phyloP scores from a whole-genome alignment of 1,140 invertebrate species.

The Drosophila grimshawi region DNA sequence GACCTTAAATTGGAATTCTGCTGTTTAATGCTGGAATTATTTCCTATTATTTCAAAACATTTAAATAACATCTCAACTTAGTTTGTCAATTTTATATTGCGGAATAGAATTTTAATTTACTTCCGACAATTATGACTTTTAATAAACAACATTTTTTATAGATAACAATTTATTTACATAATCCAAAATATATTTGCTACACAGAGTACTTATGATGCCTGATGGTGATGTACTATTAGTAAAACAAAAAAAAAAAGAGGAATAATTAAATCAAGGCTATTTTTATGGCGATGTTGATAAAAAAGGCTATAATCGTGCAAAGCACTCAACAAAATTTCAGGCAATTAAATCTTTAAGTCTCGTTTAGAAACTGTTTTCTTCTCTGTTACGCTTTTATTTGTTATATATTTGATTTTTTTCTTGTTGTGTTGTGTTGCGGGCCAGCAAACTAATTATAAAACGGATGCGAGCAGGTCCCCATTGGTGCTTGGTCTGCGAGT shows the following conservation, averaged over 20 bases:
- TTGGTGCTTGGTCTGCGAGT: conserved; percentile 1
- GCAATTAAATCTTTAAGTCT: conserved; percentile 81
- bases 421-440: conserved; percentile 27
- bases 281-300: not conserved
- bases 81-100: too few species aligned
- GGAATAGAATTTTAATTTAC: too few species aligned
- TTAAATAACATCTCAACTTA: too few species aligned
- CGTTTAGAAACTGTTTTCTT: conserved; percentile 66
- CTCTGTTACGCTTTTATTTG: conserved; percentile 3
- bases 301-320: conserved; percentile 56
- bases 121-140: too few species aligned
- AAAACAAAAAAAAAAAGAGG: not conserved
- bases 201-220: not conserved
- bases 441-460: conserved; percentile 76
- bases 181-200: too few species aligned
- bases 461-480: conserved; percentile 58
- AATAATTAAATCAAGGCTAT: conserved; percentile 41
- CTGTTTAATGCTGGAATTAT: too few species aligned
- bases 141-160: too few species aligned
- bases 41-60: too few species aligned
- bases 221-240: conserved; percentile 4
- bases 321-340: conserved; percentile 69
- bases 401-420: conserved; percentile 1
- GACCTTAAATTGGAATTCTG: too few species aligned
- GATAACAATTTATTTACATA: too few species aligned